A percentile compares a stretch with the other conserved stretches of the same genome.
phyloP scores from a whole-genome alignment of 2,888 invertebrate genomes.

The Netelia melanura region DNA sequence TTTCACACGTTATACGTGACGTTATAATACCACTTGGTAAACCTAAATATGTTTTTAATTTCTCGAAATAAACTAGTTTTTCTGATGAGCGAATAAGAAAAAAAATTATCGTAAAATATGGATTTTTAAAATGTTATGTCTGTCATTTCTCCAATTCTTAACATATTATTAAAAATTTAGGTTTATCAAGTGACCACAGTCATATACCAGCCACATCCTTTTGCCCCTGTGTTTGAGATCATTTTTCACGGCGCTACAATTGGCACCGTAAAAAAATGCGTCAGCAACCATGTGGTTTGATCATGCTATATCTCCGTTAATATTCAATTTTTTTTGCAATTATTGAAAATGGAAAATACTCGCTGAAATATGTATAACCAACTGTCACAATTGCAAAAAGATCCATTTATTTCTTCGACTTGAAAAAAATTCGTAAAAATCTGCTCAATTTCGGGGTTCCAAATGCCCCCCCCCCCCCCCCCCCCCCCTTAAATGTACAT shows the following conservation, averaged over 20 bases:
- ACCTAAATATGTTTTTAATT: conserved; percentile 29
- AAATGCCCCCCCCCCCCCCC: neutral
- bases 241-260: conserved; percentile 16
- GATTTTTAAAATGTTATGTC: conserved; percentile 36
- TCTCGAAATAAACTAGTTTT: conserved; percentile 30
- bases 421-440: conserved; percentile 14
- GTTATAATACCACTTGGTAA: conserved; percentile 33
- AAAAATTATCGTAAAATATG: conserved; percentile 25
- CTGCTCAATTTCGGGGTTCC: neutral
- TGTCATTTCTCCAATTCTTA: conserved; percentile 46
- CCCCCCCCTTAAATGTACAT: neutral
- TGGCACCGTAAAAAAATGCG: conserved; percentile 40
- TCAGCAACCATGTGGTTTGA: neutral
- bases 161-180: conserved; percentile 37
- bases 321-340: conserved; percentile 29
- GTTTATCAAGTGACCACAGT: conserved; percentile 38
- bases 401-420: conserved; percentile 8
- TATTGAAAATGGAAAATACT: conserved; percentile 36
- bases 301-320: conserved; percentile 24
- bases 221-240: conserved; percentile 32
- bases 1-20: conserved; percentile 15
- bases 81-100: conserved; percentile 12
- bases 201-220: conserved; percentile 32
- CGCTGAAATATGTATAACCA: conserved; percentile 22
- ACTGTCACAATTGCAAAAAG: conserved; percentile 31